These are phyloP conservation scores for Sesamia inferens DNA, from an alignment of 2,888 invertebrate species.

Conservation along the genomic window DNA sequence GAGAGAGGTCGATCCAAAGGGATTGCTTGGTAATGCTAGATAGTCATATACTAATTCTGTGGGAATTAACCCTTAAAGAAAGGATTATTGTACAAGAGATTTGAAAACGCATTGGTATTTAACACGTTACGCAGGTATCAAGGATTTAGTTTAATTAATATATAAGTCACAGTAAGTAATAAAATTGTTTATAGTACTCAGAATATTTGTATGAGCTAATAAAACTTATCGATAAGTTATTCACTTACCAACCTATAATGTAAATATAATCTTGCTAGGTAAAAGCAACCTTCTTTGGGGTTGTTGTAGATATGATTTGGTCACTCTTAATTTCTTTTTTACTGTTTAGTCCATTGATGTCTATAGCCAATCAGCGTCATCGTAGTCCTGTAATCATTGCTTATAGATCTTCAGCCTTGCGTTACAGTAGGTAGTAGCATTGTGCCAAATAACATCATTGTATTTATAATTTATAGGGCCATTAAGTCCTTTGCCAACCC, in stretches of 20 bases:
- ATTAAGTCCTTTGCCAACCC: slow-evolving; percentile 59
- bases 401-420: slow-evolving; percentile 50
- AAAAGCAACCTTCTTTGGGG: background rate
- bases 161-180: background rate
- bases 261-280: background rate
- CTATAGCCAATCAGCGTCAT: slow-evolving; percentile 33
- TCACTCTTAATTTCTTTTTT: slow-evolving; percentile 8
- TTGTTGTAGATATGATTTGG: background rate
- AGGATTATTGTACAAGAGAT: background rate
- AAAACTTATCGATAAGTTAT: background rate
- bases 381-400: slow-evolving; percentile 31
- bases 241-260: background rate
- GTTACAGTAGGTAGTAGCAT: slow-evolving; percentile 38
- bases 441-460: slow-evolving; percentile 62
- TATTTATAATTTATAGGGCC: slow-evolving; percentile 57
- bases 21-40: slow-evolving; percentile 33
- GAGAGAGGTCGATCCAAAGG: slow-evolving; percentile 27
- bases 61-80: slow-evolving; percentile 1
- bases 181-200: background rate
- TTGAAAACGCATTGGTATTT: background rate
- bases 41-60: slow-evolving; percentile 33
- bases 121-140: background rate
- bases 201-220: background rate
- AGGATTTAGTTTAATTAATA: background rate
- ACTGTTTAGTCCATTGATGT: slow-evolving; percentile 3